Evolutionary conservation across 1,140 invertebrate species (phyloP).

Genomic region (Ooceraea biroi): DNA sequence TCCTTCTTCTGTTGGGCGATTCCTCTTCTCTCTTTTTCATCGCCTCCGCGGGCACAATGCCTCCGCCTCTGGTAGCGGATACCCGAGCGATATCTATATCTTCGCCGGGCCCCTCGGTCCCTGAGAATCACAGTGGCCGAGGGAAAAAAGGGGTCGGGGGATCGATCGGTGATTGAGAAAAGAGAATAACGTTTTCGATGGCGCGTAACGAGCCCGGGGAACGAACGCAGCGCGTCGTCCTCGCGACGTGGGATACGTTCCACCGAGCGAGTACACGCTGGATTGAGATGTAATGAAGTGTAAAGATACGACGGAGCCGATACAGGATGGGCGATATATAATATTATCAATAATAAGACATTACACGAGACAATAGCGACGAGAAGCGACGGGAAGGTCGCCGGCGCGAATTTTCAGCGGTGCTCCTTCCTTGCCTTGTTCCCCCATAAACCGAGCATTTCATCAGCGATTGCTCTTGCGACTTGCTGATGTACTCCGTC

Average conservation of each 20-base stretch:
- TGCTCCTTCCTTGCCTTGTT: not conserved
- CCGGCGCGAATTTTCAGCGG: not conserved
- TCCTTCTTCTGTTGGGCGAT: constrained; percentile 58
- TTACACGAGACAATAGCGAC: not conserved
- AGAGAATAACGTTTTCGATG: constrained; percentile 48
- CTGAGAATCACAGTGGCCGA: constrained; percentile 47
- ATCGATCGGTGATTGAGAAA: constrained; percentile 55
- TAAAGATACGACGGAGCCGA: not conserved
- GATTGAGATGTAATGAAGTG: constrained; percentile 27
- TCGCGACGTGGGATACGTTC: constrained; percentile 31
- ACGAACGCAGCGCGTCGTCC: not conserved
- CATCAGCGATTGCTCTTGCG: too few species aligned
- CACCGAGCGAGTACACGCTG: not conserved
- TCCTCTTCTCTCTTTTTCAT: constrained; percentile 50
- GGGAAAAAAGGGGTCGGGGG: constrained; percentile 36
- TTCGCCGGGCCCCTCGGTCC: constrained; percentile 3
- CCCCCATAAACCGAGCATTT: not conserved
- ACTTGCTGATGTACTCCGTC: not conserved
- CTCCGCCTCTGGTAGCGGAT: constrained; percentile 56
- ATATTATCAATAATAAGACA: constrained; percentile 12
- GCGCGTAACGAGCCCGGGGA: constrained; percentile 42
- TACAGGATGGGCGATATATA: not conserved
- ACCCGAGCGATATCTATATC: constrained; percentile 70
- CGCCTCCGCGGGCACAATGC: constrained; percentile 44
- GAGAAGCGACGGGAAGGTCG: not conserved